Base-by-base conservation (phyloP, 2,797 vertebrate species). In the Chaunax sp. region DNA sequence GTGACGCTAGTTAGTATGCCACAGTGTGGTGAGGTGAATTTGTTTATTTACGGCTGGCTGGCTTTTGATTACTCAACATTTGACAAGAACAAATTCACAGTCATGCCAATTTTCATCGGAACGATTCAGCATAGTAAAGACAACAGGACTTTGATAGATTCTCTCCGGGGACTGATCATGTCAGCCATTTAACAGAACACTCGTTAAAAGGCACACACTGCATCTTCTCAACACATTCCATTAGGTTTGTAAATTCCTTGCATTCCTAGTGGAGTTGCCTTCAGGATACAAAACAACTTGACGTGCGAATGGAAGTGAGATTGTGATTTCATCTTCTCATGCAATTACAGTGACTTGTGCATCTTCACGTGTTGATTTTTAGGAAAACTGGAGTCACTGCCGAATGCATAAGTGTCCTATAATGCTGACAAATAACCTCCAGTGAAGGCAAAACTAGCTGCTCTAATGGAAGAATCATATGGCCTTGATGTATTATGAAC, bases 61-160 rank as follows among this genome's bases (percentile, higher is more conserved):
- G 61, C 60, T 87, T 89, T 83, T 90, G 85, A 92, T 91, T 89
- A 84, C 80, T 87, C 78, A 83, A 88, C 86, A 77, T 88, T 84
- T 89, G 85, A 90, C 90, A 90, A 84, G 89, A 89, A 91, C 87
- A 91, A 88, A 90, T 93, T 88, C 83, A 83, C 82, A 90, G 87
- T 87, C 75, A 56, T 84, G 85, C 74, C 82, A 84, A 87, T 91
- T 91, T 91, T 88, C 79, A 82, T 75, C 44, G 12, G 81, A 89
- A 83, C 66, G 80, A 85, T 80, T 64, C 59, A 54, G 81, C 78
- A 33, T 87, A 79, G 85, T 89, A 41, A 78, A 91, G 85, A 92
- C 86, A 91, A 84, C 77, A 41, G 69, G 58, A 65, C 72, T 87
- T 83, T 90, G 87, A 88, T 91, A 84, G 82, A 84, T 87, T 74